Conservation (phyloP, 1,140 invertebrate genomes). For the Orussus abietinus region DNA sequence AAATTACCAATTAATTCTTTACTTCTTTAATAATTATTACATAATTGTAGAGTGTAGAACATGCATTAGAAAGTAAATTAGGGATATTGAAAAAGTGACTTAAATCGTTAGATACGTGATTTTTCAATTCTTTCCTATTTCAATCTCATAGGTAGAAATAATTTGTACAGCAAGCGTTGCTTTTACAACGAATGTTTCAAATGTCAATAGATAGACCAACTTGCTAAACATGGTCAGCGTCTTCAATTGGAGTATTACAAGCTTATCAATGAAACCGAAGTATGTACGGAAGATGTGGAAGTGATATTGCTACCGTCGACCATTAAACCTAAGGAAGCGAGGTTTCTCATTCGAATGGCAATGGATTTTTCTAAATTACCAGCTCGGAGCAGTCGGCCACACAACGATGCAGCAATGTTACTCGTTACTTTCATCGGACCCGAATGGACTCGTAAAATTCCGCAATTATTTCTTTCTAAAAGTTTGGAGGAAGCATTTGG, state of each 20-base stretch:
- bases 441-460: slow-evolving; percentile 29
- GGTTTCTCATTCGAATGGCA: slow-evolving; percentile 37
- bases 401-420: slow-evolving; percentile 31
- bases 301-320: slow-evolving; percentile 28
- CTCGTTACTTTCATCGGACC: slow-evolving; percentile 33
- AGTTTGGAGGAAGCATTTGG: slow-evolving; percentile 33
- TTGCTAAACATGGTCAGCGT: slow-evolving; percentile 17
- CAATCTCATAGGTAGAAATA: too few relatives aligned
- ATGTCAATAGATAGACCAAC: too few relatives aligned
- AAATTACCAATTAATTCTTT: slow-evolving; percentile 8
- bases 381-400: slow-evolving; percentile 10
- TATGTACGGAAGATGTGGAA: slow-evolving; percentile 38
- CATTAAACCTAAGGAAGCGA: slow-evolving; percentile 28
- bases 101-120: too few relatives aligned
- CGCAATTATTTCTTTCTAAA: slow-evolving; percentile 40
- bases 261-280: slow-evolving; percentile 23
- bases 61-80: too few relatives aligned
- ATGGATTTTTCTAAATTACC: slow-evolving; percentile 39
- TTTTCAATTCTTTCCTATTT: too few relatives aligned
- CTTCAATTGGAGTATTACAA: slow-evolving; percentile 34
- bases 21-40: neutral
- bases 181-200: too few relatives aligned
- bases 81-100: too few relatives aligned
- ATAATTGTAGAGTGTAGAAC: too few relatives aligned
- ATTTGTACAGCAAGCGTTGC: too few relatives aligned